Percentiles rank a stretch among this genome's conserved stretches.
Evolutionary conservation across 1,140 invertebrate genomes (phyloP).

Genomic region (Bombus polaris): DNA sequence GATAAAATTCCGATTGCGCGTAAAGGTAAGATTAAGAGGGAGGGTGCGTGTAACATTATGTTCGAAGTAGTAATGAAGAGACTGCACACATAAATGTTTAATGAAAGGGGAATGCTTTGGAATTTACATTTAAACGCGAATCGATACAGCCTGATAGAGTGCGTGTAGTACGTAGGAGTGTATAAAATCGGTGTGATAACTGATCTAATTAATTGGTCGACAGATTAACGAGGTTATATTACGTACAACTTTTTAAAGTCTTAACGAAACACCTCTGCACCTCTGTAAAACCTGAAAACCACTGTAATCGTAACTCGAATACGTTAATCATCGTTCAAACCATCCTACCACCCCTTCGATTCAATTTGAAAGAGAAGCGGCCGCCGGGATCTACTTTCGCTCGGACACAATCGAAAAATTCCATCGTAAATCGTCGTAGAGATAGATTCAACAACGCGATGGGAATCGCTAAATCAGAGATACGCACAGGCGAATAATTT

Average conservation of each 20-base stretch:
- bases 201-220: background rate
- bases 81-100: background rate
- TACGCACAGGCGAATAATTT: background rate
- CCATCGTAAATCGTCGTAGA: background rate
- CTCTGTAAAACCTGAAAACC: too few relatives aligned
- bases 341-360: accelerated
- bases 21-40: background rate
- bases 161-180: background rate
- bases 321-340: background rate
- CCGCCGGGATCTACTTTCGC: background rate
- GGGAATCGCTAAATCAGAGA: background rate
- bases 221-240: background rate
- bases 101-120: background rate
- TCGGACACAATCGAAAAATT: background rate
- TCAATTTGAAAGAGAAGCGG: background rate
- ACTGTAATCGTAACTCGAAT: background rate
- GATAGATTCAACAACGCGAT: background rate
- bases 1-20: background rate
- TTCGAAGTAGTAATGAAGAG: background rate
- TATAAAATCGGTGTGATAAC: too few relatives aligned
- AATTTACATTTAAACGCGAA: constrained; percentile 21
- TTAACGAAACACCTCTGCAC: background rate
- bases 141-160: background rate
- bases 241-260: background rate
- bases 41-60: background rate